Base-by-base conservation (phyloP, 2,113 vertebrate genomes). In the Colinus virginianus region DNA sequence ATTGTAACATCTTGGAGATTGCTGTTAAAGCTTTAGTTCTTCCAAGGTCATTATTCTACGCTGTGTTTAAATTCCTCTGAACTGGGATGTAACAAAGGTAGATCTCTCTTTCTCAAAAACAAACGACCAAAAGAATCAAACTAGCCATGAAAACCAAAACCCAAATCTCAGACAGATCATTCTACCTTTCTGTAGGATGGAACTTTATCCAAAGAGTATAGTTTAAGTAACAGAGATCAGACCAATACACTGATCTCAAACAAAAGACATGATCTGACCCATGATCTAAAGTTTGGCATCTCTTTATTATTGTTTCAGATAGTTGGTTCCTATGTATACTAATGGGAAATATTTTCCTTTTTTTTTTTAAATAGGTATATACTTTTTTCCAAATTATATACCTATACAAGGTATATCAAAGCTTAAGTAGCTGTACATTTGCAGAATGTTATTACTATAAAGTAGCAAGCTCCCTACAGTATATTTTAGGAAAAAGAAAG, bases 91-190 rank as follows among this genome's bases (percentile, higher is more conserved):
- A 23, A 42, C 11, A 30, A 42, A 68, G 16, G 25, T 48, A 42
- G 0, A 5, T 63, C 2, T 11, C 1, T 53, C 5, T 64, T 5
- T 67, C 13, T 6, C 20, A 32, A 20, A 55, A 69, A 49, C 11
- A 3, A 1, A 6, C 34, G 17, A 12, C 2, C 17, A 62, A 38
- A 32, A 6, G 20, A 63, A 58, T 14, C 34, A 62, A 40, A 38
- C 34, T n/a, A 26, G 36, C 36, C 23, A 26, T 10, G 28, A 15
- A 38, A 38, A 63, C 9, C 34, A 26, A 62, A 62, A 62, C 36
- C 36, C 28, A 63, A 49, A 25, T 36, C 42, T 78, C 13, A 62
- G 36, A 32, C 1, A 19, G 40, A 40, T 32, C 46, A 55, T 62
- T 76, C n/a, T 82, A 56, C 15, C 28, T 42, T 55, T 55, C 9